Evolutionary conservation across 2,888 invertebrate species (phyloP).

Genomic region (Polia nebulosa): DNA sequence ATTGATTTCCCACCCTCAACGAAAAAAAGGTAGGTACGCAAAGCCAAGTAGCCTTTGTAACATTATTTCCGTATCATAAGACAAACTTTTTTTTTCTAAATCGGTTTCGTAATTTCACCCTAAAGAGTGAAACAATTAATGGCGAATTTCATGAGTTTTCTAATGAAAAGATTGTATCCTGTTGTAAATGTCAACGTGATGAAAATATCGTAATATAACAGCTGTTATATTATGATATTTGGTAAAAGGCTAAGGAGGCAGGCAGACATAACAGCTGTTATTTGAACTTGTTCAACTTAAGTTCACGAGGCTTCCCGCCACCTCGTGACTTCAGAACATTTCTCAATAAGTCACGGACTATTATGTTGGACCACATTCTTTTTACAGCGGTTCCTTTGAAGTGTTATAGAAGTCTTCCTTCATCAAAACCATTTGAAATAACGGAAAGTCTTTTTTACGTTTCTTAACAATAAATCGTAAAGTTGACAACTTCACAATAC

Average conservation of each 20-base stretch:
- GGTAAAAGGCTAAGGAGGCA: no score
- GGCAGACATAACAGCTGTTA: not conserved
- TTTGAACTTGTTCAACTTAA: slow-evolving; percentile 5
- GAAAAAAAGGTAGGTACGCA: no score
- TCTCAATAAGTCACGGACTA: slow-evolving; percentile 2
- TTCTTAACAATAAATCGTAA: no score
- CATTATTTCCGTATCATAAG: no score
- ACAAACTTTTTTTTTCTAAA: no score
- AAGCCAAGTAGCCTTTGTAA: no score
- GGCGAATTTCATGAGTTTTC: not conserved
- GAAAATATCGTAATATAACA: not conserved
- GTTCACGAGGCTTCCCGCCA: not conserved
- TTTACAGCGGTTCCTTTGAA: not conserved
- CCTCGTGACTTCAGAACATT: slow-evolving; percentile 4
- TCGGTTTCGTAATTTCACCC: no score
- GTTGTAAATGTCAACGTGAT: not conserved
- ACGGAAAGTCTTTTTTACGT: no score
- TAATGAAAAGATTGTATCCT: not conserved
- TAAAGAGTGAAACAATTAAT: not conserved
- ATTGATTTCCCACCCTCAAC: not conserved
- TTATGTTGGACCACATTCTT: not conserved
- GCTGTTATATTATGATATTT: no score
- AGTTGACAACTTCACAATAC: no score
- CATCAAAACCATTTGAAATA: no score
- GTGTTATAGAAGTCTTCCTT: no score